These are phyloP conservation scores for Chascanopsetta lugubris DNA, from an alignment of 2,113 vertebrate species.

Conservation along the genomic window DNA sequence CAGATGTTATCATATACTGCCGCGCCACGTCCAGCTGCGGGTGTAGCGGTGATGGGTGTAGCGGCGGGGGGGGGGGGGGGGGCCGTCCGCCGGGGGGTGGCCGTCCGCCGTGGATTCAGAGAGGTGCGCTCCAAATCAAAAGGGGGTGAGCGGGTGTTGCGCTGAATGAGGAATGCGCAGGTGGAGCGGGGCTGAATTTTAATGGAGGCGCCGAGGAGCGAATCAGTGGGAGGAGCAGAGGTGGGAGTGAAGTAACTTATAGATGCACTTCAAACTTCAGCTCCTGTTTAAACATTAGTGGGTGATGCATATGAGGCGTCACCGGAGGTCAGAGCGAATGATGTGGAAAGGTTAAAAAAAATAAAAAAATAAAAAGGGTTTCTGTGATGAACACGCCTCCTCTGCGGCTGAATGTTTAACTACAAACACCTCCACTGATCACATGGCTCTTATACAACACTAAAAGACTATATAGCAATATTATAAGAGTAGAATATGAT, in stretches of 20 bases:
- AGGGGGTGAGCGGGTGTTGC: slow-evolving; percentile 22
- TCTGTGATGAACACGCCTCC: too few species aligned
- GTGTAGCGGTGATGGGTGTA: slow-evolving; percentile 20
- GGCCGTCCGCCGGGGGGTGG: slow-evolving; percentile 21
- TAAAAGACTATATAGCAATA: too few species aligned
- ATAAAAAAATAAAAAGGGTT: neutral
- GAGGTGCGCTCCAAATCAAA: slow-evolving; percentile 50
- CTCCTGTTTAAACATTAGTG: neutral
- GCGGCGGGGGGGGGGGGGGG: neutral
- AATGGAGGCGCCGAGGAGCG: slow-evolving; percentile 19
- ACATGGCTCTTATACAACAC: too few species aligned
- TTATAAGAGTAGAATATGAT: too few species aligned
- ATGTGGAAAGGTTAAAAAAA: slow-evolving; percentile 4
- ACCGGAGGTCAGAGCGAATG: slow-evolving; percentile 15
- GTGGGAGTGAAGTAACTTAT: slow-evolving; percentile 19
- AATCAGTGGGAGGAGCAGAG: slow-evolving; percentile 19
- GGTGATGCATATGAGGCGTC: slow-evolving; percentile 4
- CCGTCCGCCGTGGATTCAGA: slow-evolving; percentile 25
- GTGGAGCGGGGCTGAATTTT: slow-evolving; percentile 45
- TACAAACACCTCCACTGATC: too few species aligned
- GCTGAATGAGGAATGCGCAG: slow-evolving; percentile 45
- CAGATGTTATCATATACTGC: slow-evolving; percentile 16
- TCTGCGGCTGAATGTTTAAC: too few species aligned
- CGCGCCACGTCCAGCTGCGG: slow-evolving; percentile 20
- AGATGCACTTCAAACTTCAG: neutral